Evolutionary conservation across 2,888 invertebrate genomes (phyloP).

Genomic region (Leptinotarsa juncta): DNA sequence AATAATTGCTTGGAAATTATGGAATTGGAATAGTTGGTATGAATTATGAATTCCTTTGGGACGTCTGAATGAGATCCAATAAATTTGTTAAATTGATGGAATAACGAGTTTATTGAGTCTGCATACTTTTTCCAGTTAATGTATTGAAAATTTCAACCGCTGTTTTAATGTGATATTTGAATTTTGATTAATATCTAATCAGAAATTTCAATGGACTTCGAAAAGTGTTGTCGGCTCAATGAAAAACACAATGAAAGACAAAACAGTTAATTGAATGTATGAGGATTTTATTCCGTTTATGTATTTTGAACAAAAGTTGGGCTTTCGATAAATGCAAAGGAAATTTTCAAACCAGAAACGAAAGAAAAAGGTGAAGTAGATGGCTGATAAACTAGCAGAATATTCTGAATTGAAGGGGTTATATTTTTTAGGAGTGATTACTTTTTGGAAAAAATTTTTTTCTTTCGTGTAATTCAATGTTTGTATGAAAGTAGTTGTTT

Average conservation of each 20-base stretch:
- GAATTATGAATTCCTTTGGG: slow-evolving; percentile 5
- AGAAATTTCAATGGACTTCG: neutral
- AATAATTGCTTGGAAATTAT: slow-evolving; percentile 9
- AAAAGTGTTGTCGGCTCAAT: neutral
- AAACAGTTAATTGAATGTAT: neutral
- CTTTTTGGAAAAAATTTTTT: too few species aligned
- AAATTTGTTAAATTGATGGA: slow-evolving; percentile 7
- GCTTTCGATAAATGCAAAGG: too few species aligned
- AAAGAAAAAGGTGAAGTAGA: too few species aligned
- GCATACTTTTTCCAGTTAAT: neutral
- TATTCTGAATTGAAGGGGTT: too few species aligned
- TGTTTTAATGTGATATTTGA: neutral
- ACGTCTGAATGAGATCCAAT: neutral
- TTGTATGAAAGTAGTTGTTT: too few species aligned
- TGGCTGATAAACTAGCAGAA: too few species aligned
- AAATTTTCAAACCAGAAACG: too few species aligned
- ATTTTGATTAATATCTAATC: neutral
- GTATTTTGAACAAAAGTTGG: too few species aligned
- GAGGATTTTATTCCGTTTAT: neutral
- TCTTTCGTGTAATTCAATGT: too few species aligned
- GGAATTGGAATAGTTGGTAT: slow-evolving; percentile 6
- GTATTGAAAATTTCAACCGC: neutral
- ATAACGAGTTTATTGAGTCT: slow-evolving; percentile 1
- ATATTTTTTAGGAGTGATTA: too few species aligned
- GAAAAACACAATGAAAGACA: neutral